Evolutionary conservation across 2,797 vertebrate species (phyloP).

Genomic region (Protonibea diacanthus): DNA sequence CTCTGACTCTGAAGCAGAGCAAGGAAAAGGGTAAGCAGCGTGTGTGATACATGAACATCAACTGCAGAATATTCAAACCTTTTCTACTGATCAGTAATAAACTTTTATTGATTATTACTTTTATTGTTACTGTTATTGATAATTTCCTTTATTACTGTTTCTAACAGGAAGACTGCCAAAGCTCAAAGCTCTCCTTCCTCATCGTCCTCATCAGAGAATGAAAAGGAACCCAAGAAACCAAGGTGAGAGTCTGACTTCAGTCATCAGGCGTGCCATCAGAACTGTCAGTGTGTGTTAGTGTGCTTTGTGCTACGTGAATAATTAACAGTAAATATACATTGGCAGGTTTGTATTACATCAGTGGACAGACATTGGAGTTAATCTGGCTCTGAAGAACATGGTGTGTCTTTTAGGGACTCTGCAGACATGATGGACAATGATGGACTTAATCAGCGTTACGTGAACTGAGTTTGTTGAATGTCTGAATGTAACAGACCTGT

Average conservation of each 20-base stretch:
- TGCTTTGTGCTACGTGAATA: no score
- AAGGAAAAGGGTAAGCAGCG: slow-evolving; percentile 77
- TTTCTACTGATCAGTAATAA: not conserved
- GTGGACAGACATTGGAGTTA: no score
- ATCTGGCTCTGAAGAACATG: no score
- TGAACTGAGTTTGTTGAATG: no score
- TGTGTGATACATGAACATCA: not conserved
- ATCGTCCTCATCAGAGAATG: slow-evolving; percentile 82
- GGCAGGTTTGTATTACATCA: no score
- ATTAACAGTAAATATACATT: no score
- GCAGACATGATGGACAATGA: no score
- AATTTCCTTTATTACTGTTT: not conserved
- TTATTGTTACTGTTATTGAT: not conserved
- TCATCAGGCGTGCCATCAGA: not conserved
- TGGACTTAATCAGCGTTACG: no score
- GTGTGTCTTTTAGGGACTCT: no score
- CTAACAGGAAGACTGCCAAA: slow-evolving; percentile 61
- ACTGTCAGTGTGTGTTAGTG: no score
- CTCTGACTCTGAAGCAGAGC: slow-evolving; percentile 84
- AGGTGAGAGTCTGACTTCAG: slow-evolving; percentile 71
- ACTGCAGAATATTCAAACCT: not conserved
- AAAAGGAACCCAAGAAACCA: slow-evolving; percentile 78
- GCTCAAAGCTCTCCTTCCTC: slow-evolving; percentile 71
- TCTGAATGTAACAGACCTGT: no score
- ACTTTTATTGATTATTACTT: not conserved